These are phyloP conservation scores for Prorops nasuta DNA, from an alignment of 1,140 invertebrate genomes.

Conservation along the genomic window DNA sequence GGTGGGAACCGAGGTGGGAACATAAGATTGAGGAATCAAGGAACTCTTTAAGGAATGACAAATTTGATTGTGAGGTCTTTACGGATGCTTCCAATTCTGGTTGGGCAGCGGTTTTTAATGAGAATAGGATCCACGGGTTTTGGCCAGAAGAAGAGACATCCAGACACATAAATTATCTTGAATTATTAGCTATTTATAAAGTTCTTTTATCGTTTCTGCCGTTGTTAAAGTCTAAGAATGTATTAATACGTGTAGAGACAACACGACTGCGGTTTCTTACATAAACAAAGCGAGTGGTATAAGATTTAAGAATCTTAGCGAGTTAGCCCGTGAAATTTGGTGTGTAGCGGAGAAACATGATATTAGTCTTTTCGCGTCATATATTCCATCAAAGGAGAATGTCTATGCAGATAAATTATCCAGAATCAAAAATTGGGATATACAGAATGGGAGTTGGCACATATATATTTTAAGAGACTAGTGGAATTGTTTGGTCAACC, in stretches of 20 bases:
- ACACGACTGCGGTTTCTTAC: neutral
- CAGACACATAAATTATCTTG: neutral
- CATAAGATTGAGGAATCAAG: no score
- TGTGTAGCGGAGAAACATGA: conserved; percentile 38
- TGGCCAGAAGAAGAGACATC: neutral
- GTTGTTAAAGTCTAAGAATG: neutral
- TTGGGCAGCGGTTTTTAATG: neutral
- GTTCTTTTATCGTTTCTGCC: neutral
- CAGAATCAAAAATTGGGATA: conserved; percentile 22
- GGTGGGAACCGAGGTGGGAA: no score
- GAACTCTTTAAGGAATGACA: no score
- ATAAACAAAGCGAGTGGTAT: conserved; percentile 26
- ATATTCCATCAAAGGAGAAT: conserved; percentile 41
- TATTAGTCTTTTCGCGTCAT: conserved; percentile 38
- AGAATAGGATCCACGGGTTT: neutral
- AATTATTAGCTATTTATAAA: neutral
- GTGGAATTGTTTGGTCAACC: neutral
- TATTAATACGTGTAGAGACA: neutral
- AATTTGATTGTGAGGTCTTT: neutral
- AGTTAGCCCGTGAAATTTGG: conserved; percentile 32
- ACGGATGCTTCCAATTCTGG: neutral
- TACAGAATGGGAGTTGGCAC: conserved; percentile 19
- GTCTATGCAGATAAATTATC: conserved; percentile 26
- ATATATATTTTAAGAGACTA: neutral
- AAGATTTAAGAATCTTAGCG: conserved; percentile 31